phyloP scores from a whole-genome alignment of 2,113 vertebrate genomes.

The Perccottus glenii region DNA sequence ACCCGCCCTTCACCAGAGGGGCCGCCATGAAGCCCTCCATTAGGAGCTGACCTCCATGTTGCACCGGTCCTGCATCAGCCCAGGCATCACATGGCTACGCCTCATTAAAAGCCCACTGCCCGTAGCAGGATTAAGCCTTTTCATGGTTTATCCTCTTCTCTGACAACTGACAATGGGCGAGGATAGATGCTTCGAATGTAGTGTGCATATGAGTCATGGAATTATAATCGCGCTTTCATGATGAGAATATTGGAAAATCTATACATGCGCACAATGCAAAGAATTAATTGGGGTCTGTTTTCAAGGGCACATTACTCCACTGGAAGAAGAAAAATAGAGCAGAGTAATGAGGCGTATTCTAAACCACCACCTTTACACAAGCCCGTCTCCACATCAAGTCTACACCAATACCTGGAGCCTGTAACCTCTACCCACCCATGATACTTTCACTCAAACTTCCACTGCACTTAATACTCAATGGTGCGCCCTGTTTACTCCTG shows the following conservation, averaged over 20 bases:
- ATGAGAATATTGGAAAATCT: slow-evolving; percentile 76
- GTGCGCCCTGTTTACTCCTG: slow-evolving; percentile 63
- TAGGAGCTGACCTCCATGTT: slow-evolving; percentile 74
- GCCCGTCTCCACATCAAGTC: slow-evolving; percentile 30
- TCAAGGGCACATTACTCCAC: slow-evolving; percentile 73
- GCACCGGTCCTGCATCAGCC: slow-evolving; percentile 64
- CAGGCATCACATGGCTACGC: slow-evolving; percentile 72
- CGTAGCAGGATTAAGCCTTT: slow-evolving; percentile 76
- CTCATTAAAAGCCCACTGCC: slow-evolving; percentile 70
- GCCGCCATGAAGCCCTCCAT: slow-evolving; percentile 75
- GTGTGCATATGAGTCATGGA: slow-evolving; percentile 74
- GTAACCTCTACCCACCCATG: slow-evolving; percentile 57
- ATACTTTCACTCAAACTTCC: slow-evolving; percentile 70
- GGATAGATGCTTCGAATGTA: slow-evolving; percentile 71
- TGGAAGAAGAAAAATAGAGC: slow-evolving; percentile 56
- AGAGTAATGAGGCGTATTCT: slow-evolving; percentile 63
- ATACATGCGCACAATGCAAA: slow-evolving; percentile 69
- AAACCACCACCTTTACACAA: slow-evolving; percentile 25
- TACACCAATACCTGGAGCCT: slow-evolving; percentile 38
- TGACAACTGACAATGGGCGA: slow-evolving; percentile 73
- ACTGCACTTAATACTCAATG: slow-evolving; percentile 66
- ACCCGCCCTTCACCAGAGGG: slow-evolving; percentile 75
- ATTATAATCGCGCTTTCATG: slow-evolving; percentile 79
- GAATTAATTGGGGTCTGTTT: slow-evolving; percentile 76
- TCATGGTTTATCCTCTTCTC: slow-evolving; percentile 74